Conservation (phyloP, 2,113 vertebrate genomes). For the Chloebia gouldiae region DNA sequence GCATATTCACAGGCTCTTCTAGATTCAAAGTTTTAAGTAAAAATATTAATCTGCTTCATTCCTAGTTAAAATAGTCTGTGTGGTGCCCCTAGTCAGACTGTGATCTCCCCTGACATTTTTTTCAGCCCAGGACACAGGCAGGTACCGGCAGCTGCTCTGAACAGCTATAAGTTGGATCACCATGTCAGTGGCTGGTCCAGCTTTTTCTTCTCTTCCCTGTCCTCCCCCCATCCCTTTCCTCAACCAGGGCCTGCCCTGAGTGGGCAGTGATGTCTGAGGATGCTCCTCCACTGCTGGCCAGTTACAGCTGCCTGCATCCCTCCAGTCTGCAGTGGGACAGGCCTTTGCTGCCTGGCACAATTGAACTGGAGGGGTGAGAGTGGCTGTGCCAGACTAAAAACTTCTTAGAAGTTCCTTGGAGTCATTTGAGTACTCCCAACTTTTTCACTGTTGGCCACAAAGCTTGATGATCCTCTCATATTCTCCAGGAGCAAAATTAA, state of each 20-base stretch:
- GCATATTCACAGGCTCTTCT: not conserved
- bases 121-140: not conserved
- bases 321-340: fast-evolving
- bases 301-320: not conserved
- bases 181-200: not conserved
- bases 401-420: not conserved
- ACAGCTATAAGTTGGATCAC: not conserved
- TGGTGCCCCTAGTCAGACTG: not conserved
- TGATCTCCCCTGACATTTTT: not conserved
- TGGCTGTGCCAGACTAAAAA: not conserved
- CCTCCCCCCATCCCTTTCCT: fast-evolving
- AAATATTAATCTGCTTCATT: not conserved
- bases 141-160: not conserved
- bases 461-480: not conserved
- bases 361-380: not conserved
- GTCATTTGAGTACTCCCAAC: not conserved
- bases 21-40: not conserved
- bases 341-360: not conserved
- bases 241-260: not conserved
- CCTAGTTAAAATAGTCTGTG: not conserved
- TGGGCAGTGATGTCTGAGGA: not conserved
- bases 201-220: not conserved
- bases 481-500: not conserved
- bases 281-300: not conserved
- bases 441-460: not conserved